Conservation (phyloP, 2,113 vertebrate species). For the Leucosticte australis region DNA sequence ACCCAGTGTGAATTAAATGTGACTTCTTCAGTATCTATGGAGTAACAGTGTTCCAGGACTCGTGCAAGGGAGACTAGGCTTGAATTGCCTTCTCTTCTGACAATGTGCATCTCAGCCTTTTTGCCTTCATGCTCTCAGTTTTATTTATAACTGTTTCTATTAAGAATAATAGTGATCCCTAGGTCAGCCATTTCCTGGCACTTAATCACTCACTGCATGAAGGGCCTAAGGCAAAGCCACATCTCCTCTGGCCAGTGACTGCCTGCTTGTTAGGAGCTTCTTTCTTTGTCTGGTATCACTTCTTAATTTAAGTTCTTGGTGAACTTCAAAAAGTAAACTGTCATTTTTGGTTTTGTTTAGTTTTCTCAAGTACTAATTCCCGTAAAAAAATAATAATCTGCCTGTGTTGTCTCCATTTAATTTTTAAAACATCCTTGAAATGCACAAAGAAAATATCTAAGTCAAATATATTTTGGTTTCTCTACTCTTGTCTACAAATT, state of each 20-base stretch:
- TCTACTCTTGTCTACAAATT: not conserved
- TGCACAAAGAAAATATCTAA: not conserved
- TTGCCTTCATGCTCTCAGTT: not conserved
- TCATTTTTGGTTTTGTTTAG: not conserved
- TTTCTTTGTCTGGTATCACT: not conserved
- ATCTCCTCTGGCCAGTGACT: not conserved
- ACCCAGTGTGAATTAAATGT: not conserved
- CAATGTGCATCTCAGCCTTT: not conserved
- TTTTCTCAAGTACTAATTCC: not conserved
- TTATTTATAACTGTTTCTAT: not conserved
- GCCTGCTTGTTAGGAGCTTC: not conserved
- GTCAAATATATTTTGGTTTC: not conserved
- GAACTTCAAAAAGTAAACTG: not conserved
- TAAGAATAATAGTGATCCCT: not conserved
- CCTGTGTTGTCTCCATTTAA: not conserved
- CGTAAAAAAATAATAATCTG: not conserved
- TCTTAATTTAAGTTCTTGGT: not conserved
- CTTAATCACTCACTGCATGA: not conserved
- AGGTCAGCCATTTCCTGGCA: not conserved
- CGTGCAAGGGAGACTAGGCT: not conserved
- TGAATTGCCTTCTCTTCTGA: not conserved
- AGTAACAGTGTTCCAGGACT: not conserved
- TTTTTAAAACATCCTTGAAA: not conserved
- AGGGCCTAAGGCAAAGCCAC: not conserved
- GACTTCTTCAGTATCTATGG: accelerated